Evolutionary conservation across 1,140 invertebrate genomes (phyloP).

Genomic region (Drosophila repletoides): DNA sequence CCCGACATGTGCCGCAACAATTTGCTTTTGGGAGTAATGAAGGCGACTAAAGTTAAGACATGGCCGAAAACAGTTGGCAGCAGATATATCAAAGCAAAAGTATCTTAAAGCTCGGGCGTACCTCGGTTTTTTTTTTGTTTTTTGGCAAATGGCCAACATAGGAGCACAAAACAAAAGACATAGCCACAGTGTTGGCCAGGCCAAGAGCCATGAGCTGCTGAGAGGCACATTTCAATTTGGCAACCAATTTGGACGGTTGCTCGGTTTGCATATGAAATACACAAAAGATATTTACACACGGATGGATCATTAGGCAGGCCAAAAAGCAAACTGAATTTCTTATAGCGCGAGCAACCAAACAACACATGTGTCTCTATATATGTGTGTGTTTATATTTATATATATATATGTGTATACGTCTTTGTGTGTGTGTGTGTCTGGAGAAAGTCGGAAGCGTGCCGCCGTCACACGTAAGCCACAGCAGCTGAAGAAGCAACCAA

Average conservation of each 20-base stretch:
- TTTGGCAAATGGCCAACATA: slow-evolving; percentile 57
- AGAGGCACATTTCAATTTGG: slow-evolving; percentile 73
- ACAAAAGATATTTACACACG: slow-evolving; percentile 45
- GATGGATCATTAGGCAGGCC: slow-evolving; percentile 73
- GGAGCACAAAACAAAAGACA: slow-evolving; percentile 33
- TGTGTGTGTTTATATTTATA: not conserved
- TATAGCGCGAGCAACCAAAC: slow-evolving; percentile 56
- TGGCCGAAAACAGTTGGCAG: slow-evolving; percentile 51
- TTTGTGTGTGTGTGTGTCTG: slow-evolving; percentile 40
- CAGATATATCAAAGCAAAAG: slow-evolving; percentile 29
- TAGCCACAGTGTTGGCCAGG: no score
- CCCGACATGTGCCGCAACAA: slow-evolving; percentile 1
- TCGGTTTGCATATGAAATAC: slow-evolving; percentile 66
- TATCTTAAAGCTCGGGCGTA: slow-evolving; percentile 19
- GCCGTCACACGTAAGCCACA: slow-evolving; percentile 56
- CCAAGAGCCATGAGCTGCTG: no score
- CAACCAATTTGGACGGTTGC: slow-evolving; percentile 20
- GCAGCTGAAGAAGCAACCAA: slow-evolving; percentile 66
- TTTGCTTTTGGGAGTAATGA: not conserved
- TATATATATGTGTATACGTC: not conserved
- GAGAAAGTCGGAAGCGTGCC: slow-evolving; percentile 76
- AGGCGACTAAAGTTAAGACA: slow-evolving; percentile 16
- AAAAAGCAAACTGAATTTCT: slow-evolving; percentile 71
- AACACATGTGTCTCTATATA: slow-evolving; percentile 11
- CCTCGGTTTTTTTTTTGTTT: no score